Conservation (phyloP, 1,140 invertebrate genomes). For the Hycleus cichorii region DNA sequence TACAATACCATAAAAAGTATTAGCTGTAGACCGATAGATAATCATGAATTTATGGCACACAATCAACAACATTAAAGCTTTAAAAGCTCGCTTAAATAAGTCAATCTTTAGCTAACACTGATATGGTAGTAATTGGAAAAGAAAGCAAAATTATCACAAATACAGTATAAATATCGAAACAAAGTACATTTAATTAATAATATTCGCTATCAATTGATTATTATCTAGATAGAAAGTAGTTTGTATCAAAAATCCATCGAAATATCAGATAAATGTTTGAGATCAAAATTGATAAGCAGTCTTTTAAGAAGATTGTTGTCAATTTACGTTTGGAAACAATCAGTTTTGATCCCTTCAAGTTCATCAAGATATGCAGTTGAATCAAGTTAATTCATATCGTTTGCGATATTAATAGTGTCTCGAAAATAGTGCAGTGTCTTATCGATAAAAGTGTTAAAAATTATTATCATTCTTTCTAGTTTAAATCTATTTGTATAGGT, state of each 20-base stretch:
- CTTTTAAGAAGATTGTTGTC: slow-evolving; percentile 17
- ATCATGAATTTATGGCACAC: slow-evolving; percentile 1
- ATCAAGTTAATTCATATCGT: slow-evolving; percentile 7
- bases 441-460: neutral
- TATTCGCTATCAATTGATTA: neutral
- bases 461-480: neutral
- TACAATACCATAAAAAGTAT: slow-evolving; percentile 12
- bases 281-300: slow-evolving; percentile 34
- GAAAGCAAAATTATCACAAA: slow-evolving; percentile 22
- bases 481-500: neutral
- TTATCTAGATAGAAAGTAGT: slow-evolving; percentile 9
- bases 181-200: too few relatives aligned
- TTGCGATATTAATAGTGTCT: neutral
- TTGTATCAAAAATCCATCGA: slow-evolving; percentile 12
- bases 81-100: slow-evolving; percentile 9
- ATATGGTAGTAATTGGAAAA: slow-evolving; percentile 6
- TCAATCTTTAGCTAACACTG: slow-evolving; percentile 4
- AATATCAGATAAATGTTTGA: slow-evolving; percentile 19
- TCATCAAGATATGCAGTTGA: slow-evolving; percentile 12
- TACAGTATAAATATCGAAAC: slow-evolving; percentile 5
- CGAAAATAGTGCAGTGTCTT: neutral
- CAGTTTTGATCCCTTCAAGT: slow-evolving; percentile 9
- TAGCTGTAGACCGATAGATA: slow-evolving; percentile 2
- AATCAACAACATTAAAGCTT: slow-evolving; percentile 16
- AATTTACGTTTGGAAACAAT: slow-evolving; percentile 13